phyloP scores from a whole-genome alignment of 2,888 invertebrate genomes.

The Caenorhabditis imperialis region DNA sequence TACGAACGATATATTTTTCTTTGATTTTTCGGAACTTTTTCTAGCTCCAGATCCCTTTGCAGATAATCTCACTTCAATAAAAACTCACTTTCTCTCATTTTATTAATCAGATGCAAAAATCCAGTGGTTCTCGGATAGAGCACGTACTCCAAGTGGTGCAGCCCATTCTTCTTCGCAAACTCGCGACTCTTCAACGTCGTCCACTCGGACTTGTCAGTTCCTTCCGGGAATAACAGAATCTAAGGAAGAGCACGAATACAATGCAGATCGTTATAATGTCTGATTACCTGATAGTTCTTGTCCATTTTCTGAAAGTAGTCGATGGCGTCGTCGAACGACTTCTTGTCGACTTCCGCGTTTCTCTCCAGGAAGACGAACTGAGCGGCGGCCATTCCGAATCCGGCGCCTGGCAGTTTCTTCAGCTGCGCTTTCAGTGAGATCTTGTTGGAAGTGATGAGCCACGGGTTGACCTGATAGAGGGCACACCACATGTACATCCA shows the following conservation, averaged over 20 bases:
- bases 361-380: slow-evolving; percentile 89
- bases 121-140: slow-evolving; percentile 91
- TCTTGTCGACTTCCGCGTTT: slow-evolving; percentile 86
- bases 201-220: slow-evolving; percentile 86
- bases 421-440: slow-evolving; percentile 89
- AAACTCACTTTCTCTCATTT: slow-evolving; percentile 80
- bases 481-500: slow-evolving; percentile 93
- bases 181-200: slow-evolving; percentile 82
- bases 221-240: slow-evolving; percentile 89
- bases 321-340: slow-evolving; percentile 83
- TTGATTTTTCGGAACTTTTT: no score
- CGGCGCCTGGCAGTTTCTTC: slow-evolving; percentile 88
- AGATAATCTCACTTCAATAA: neutral
- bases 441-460: slow-evolving; percentile 82
- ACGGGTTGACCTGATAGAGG: slow-evolving; percentile 84
- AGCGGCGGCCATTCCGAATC: slow-evolving; percentile 90
- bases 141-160: slow-evolving; percentile 84
- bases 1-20: no score
- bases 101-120: slow-evolving; percentile 80
- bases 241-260: no score
- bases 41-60: no score
- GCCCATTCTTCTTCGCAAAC: slow-evolving; percentile 75
- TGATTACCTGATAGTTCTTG: slow-evolving; percentile 82
- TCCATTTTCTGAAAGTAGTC: slow-evolving; percentile 85
- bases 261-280: no score